phyloP scores from a whole-genome alignment of 2,113 vertebrate genomes.

The Strix uralensis region DNA sequence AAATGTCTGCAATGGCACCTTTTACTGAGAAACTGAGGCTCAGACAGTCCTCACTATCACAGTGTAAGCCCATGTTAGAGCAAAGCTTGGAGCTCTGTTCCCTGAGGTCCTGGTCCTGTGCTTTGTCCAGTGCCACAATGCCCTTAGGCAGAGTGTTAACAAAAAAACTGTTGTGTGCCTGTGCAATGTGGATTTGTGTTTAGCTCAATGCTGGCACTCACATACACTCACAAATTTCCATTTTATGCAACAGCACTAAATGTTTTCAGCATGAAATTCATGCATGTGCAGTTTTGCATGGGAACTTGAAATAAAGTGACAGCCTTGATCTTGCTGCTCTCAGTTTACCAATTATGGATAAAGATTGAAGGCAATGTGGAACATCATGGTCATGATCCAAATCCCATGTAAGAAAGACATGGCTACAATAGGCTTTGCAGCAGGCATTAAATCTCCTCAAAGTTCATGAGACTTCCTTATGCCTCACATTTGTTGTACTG shows the following conservation, averaged over 20 bases:
- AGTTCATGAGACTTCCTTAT: not conserved
- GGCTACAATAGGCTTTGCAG: not conserved
- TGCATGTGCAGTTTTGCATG: not conserved
- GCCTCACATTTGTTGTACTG: not conserved
- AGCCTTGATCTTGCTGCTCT: conserved; percentile 2
- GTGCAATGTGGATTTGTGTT: not conserved
- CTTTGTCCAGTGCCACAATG: not conserved
- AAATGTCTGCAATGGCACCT: not conserved
- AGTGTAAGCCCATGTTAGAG: not conserved
- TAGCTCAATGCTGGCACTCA: not conserved
- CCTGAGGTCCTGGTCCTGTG: not conserved
- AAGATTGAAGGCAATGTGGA: not conserved
- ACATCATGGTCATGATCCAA: not conserved
- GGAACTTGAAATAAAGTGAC: not conserved
- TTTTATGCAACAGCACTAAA: not conserved
- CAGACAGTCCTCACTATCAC: not conserved
- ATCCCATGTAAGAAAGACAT: not conserved
- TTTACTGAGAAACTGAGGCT: not conserved
- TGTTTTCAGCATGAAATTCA: not conserved
- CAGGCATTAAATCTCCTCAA: not conserved
- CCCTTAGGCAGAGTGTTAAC: not conserved
- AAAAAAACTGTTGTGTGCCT: rapidly evolving
- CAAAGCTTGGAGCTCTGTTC: not conserved
- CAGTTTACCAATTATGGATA: conserved; percentile 24
- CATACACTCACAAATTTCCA: not conserved